Evolutionary conservation across 2,888 invertebrate species (phyloP), one percentile per base, ranked within the genome.

Genomic region (Torymus texanus): DNA sequence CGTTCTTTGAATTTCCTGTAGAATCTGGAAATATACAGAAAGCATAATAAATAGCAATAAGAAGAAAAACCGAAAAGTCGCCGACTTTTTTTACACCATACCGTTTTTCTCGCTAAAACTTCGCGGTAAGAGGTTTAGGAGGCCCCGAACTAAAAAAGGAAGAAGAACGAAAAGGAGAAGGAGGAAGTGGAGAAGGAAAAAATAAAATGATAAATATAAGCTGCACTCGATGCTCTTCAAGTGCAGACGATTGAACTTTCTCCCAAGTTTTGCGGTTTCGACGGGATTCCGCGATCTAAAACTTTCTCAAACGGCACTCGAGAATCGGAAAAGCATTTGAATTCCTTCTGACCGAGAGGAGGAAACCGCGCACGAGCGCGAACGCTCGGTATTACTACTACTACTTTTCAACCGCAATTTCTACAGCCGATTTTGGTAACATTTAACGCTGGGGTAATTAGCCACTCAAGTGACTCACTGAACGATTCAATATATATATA

Each of bases 171-270:
- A 13, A 16, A 61, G 14, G 16, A 13, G 55, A 63, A 58, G 67
- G 53, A 62, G 29, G 56, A 24, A 13, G 14, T 0, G 8, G 13
- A n/a, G 12, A 41, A 56, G 58, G 55, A 72, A 21, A 78, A 68
- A 58, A 50, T 21, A 70, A 74, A 73, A 74, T 75, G 50, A 78
- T 78, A 79, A 79, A 75, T 81, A 70, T 62, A 79, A 68, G 73
- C 76, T 61, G 70, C 51, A 76, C 76, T 81, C 51, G 73, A 79
- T 79, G 73, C 81, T 76, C 70, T 50, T 81, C 73, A 79, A 76
- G 66, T 76, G 65, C 73, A 65, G 74, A 55, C 79, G 79, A 81
- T 81, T 79, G 77, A 81, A 79, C 81, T 81, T 81, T 72, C 79
- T 41, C 51, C 53, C 66, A 73, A 81, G 79, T 79, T 79, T 77